Conservation (phyloP, 2,113 vertebrate species). For the Sander vitreus region DNA sequence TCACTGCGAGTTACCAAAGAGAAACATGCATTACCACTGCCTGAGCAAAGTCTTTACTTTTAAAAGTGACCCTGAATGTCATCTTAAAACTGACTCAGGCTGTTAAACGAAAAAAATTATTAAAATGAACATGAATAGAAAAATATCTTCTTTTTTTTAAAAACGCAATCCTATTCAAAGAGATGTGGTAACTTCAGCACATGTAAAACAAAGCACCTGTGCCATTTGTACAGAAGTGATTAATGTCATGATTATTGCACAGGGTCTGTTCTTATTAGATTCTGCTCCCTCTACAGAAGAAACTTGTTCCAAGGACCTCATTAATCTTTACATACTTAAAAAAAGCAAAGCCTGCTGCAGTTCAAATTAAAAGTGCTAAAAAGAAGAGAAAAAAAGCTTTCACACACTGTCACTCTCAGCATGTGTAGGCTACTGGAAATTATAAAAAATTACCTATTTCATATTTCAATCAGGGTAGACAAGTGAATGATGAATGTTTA, state of each 20-base stretch:
- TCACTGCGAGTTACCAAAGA: conserved; percentile 17
- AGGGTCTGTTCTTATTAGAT: conserved; percentile 55
- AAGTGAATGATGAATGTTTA: too few relatives aligned
- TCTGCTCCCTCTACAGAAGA: conserved; percentile 45
- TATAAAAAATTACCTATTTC: background rate
- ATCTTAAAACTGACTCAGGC: background rate
- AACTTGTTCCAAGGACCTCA: conserved; percentile 59
- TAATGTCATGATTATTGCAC: conserved; percentile 64
- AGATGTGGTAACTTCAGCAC: background rate
- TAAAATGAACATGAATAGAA: conserved; percentile 10
- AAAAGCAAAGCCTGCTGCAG: conserved; percentile 33
- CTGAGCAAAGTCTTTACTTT: conserved; percentile 22
- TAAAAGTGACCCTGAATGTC: conserved; percentile 6
- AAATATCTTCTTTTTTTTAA: background rate
- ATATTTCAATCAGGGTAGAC: background rate
- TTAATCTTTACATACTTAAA: conserved; percentile 66
- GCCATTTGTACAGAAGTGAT: conserved; percentile 53
- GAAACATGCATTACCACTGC: conserved; percentile 28
- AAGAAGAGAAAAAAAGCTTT: conserved; percentile 7
- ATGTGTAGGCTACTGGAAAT: background rate
- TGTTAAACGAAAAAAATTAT: background rate
- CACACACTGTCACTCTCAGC: background rate
- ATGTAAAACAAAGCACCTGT: conserved; percentile 19
- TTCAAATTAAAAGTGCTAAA: conserved; percentile 35
- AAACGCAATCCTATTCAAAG: background rate